A percentile compares a stretch with the other conserved stretches of the same genome.
Evolutionary conservation across 2,888 invertebrate species (phyloP).

Genomic region (Yponomeuta malinellus): DNA sequence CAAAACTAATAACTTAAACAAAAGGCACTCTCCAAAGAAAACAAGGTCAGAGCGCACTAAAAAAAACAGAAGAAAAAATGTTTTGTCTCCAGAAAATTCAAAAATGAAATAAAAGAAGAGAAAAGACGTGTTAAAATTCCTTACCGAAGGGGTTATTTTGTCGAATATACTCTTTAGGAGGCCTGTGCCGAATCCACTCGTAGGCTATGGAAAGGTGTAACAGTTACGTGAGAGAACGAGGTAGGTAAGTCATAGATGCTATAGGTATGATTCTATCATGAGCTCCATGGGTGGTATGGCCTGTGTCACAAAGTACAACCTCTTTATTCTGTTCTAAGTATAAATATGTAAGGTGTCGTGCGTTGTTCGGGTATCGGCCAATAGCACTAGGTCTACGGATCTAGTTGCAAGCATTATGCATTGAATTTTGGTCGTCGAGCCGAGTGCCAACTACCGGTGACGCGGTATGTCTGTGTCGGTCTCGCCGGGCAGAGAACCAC

Average conservation of each 20-base stretch:
- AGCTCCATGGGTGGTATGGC: slow-evolving; percentile 57
- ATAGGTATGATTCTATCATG: slow-evolving; percentile 51
- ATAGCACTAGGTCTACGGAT: slow-evolving; percentile 74
- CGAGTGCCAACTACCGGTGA: slow-evolving; percentile 71
- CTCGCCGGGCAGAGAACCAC: slow-evolving; percentile 62
- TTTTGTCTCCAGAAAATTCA: slow-evolving; percentile 29
- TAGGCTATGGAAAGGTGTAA: slow-evolving; percentile 76
- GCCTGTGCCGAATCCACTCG: slow-evolving; percentile 77
- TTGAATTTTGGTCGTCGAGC: slow-evolving; percentile 67
- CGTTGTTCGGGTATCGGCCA: slow-evolving; percentile 70
- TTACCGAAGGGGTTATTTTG: slow-evolving; percentile 78
- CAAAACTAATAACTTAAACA: slow-evolving; percentile 44
- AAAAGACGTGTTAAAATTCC: slow-evolving; percentile 75
- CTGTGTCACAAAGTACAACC: slow-evolving; percentile 76
- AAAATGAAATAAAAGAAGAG: slow-evolving; percentile 22
- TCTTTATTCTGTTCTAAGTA: slow-evolving; percentile 70
- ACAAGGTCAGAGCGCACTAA: slow-evolving; percentile 45
- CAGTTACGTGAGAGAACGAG: slow-evolving; percentile 71
- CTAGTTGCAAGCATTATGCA: slow-evolving; percentile 75
- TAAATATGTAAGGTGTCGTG: slow-evolving; percentile 68
- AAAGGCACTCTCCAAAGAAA: slow-evolving; percentile 55
- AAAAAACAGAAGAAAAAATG: slow-evolving; percentile 48
- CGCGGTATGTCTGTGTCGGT: slow-evolving; percentile 57
- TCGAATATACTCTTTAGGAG: slow-evolving; percentile 78
- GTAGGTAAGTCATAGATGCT: slow-evolving; percentile 54